Conservation (phyloP, 1,140 invertebrate genomes). For the Achatina immaculata region DNA sequence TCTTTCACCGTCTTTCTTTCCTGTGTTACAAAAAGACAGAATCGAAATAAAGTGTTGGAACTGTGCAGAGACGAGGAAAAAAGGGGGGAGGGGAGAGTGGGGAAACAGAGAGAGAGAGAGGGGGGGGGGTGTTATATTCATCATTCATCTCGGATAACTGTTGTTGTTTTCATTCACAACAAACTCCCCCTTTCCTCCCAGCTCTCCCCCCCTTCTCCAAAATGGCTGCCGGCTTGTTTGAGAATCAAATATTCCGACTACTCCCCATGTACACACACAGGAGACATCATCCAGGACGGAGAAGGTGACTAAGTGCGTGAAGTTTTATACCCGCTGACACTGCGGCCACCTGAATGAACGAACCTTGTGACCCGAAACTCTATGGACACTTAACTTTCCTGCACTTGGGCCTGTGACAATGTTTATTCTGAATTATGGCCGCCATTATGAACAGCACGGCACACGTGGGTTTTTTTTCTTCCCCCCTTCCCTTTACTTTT, state of each 20-base stretch:
- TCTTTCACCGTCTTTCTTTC: no score
- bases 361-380: background rate
- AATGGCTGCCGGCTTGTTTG: background rate
- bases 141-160: background rate
- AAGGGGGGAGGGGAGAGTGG: conserved; percentile 1
- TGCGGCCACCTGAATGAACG: background rate
- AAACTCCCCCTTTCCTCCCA: no score
- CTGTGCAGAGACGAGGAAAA: background rate
- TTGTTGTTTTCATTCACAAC: background rate
- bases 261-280: background rate
- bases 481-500: no score
- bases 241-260: background rate
- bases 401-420: background rate
- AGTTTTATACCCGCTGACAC: background rate
- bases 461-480: no score
- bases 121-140: background rate
- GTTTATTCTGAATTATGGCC: background rate
- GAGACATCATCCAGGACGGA: background rate
- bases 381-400: background rate
- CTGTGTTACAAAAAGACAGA: no score
- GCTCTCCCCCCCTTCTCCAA: background rate
- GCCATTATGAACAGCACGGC: background rate
- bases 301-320: background rate
- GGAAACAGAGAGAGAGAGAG: background rate
- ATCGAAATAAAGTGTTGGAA: background rate